These are phyloP conservation scores for Conistra vaccinii DNA, from an alignment of 2,888 invertebrate species.

Conservation along the genomic window DNA sequence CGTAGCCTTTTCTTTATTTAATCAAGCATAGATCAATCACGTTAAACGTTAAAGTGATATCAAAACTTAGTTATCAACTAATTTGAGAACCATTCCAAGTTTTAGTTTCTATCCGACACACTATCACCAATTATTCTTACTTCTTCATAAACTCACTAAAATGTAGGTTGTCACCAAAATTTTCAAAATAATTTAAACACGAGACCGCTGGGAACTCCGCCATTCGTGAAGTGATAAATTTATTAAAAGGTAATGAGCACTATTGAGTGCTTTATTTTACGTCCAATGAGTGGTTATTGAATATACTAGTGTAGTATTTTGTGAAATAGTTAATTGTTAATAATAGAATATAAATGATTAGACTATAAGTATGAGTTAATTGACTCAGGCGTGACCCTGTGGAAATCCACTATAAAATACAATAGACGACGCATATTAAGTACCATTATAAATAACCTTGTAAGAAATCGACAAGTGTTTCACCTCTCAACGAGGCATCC, in stretches of 20 bases:
- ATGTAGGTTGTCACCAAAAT: slow-evolving; percentile 37
- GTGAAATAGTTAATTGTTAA: neutral
- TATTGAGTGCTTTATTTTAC: slow-evolving; percentile 49
- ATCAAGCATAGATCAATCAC: neutral
- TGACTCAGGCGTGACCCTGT: no score
- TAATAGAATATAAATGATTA: neutral
- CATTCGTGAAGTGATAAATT: slow-evolving; percentile 51
- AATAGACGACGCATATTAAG: no score
- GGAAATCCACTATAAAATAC: no score
- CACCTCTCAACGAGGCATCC: no score
- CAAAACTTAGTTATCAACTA: neutral
- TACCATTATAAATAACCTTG: no score
- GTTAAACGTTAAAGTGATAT: neutral
- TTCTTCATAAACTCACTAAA: slow-evolving; percentile 22
- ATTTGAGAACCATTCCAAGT: neutral
- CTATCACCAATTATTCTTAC: neutral
- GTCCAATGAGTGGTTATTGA: slow-evolving; percentile 43
- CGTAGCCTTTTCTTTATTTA: neutral
- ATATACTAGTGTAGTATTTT: slow-evolving; percentile 23
- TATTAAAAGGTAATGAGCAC: slow-evolving; percentile 44
- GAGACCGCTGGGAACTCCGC: slow-evolving; percentile 42
- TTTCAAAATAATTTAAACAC: slow-evolving; percentile 45
- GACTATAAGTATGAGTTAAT: no score
- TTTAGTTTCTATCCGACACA: neutral
- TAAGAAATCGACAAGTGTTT: no score